Evolutionary conservation across 2,888 invertebrate species (phyloP), one percentile per base, ranked within the genome.

Genomic region (Athrips mouffetella): DNA sequence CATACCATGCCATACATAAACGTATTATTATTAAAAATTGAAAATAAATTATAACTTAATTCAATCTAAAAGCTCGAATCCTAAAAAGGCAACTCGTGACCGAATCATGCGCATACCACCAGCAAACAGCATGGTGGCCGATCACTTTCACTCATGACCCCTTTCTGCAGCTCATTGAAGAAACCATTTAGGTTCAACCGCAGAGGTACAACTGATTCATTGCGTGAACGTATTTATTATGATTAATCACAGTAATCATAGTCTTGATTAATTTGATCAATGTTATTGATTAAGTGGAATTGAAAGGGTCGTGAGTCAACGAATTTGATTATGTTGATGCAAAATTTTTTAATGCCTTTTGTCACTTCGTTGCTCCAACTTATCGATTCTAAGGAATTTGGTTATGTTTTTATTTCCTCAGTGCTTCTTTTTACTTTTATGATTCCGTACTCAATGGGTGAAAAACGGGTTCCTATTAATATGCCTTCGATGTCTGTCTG

Each of bases 61-160:
- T n/a, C n/a, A n/a, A n/a, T n/a, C n/a, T n/a, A n/a, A n/a, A n/a
- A n/a, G n/a, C n/a, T n/a, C n/a, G n/a, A n/a, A n/a, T n/a, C n/a
- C n/a, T n/a, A n/a, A n/a, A 15, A 15, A 33, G 11, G 31, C 31
- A 3, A 7, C 15, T 33, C 15, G 13, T 3, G 6, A 4, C 30
- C 30, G n/a, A 30, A 30, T 5, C 15, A 5, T 35, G 33, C 33
- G 16, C 33, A 3, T 13, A 18, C 33, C 16, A 1, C 4, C 33
- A 7, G 8, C 20, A 7, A 8, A n/a, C n/a, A n/a, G 37, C 16
- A 18, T 16, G 16, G 10, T 8, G 10, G n/a, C n/a, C 18, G 37
- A 37, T 52, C 59, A 78, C 79, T 80, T 80, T 80, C 79, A 78
- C 78, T 76, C 57, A 60, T 59, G 55, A 64, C 76, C 75, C 2